Evolutionary conservation across 1,140 invertebrate genomes (phyloP).

Genomic region (Diplogasteroides magnus): DNA sequence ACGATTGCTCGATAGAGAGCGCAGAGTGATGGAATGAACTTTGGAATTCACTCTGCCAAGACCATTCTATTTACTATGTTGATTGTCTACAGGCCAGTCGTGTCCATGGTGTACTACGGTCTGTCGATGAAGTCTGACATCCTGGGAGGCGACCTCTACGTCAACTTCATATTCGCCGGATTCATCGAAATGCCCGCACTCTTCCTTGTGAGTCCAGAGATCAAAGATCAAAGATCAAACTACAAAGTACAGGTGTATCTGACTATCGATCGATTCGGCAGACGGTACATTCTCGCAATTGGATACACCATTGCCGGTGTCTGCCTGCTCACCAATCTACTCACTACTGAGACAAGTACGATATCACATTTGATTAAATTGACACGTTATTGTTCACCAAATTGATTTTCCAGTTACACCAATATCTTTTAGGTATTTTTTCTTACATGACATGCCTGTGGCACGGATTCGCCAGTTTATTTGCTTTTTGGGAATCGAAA

Average conservation of each 20-base stretch:
- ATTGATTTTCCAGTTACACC: too few relatives aligned
- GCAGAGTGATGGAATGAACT: too few relatives aligned
- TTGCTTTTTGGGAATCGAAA: too few relatives aligned
- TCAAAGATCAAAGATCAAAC: not conserved
- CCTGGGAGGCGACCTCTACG: constrained; percentile 52
- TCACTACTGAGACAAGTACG: constrained; percentile 15
- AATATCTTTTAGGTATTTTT: too few relatives aligned
- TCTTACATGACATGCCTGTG: not conserved
- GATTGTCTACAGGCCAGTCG: constrained; percentile 53
- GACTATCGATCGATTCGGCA: constrained; percentile 40
- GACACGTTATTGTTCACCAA: too few relatives aligned
- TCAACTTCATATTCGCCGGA: constrained; percentile 51
- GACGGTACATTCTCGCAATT: constrained; percentile 40
- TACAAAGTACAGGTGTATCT: constrained; percentile 15
- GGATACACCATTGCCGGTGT: constrained; percentile 41
- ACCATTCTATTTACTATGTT: constrained; percentile 8
- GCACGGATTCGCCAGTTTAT: not conserved
- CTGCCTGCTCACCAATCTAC: constrained; percentile 40
- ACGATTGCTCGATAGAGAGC: too few relatives aligned
- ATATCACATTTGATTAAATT: not conserved
- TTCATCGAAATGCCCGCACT: constrained; percentile 52
- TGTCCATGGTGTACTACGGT: constrained; percentile 56
- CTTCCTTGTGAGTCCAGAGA: constrained; percentile 28
- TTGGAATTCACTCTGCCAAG: not conserved
- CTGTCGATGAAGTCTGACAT: constrained; percentile 51